A percentile compares a stretch with the other conserved stretches of the same genome.
Conservation (phyloP, 2,113 vertebrate species). For the Paradoxurus hermaphroditus region DNA sequence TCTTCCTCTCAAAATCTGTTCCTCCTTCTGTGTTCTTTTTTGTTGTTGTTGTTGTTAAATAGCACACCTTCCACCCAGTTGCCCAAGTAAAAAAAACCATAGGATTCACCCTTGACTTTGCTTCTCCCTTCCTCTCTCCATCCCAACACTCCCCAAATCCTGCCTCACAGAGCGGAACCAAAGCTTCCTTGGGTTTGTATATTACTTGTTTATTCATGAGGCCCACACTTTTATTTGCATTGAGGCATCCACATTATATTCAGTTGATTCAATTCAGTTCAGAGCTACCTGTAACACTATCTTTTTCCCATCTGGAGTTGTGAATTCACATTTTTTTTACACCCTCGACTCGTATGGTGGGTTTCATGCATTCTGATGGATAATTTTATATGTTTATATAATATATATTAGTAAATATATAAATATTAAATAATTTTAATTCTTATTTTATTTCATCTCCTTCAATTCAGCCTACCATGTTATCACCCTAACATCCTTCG, state of each 20-base stretch:
- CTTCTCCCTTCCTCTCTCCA: not conserved
- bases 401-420: too few species aligned
- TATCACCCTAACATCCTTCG: not conserved
- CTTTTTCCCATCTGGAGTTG: not conserved
- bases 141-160: not conserved
- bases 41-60: not conserved
- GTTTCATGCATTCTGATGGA: not conserved
- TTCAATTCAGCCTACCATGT: not conserved
- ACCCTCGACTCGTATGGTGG: not conserved
- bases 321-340: not conserved
- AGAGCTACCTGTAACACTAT: not conserved
- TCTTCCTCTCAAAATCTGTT: not conserved
- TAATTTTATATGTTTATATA: not conserved
- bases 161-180: not conserved
- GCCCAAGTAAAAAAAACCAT: not conserved
- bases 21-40: not conserved
- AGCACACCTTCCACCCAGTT: not conserved
- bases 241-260: not conserved
- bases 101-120: not conserved
- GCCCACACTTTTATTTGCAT: not conserved
- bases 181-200: not conserved
- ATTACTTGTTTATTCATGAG: not conserved
- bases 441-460: constrained; percentile 4
- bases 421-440: too few species aligned
- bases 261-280: not conserved